Conservation (phyloP, 2,113 vertebrate species). For the Malurus elegans region DNA sequence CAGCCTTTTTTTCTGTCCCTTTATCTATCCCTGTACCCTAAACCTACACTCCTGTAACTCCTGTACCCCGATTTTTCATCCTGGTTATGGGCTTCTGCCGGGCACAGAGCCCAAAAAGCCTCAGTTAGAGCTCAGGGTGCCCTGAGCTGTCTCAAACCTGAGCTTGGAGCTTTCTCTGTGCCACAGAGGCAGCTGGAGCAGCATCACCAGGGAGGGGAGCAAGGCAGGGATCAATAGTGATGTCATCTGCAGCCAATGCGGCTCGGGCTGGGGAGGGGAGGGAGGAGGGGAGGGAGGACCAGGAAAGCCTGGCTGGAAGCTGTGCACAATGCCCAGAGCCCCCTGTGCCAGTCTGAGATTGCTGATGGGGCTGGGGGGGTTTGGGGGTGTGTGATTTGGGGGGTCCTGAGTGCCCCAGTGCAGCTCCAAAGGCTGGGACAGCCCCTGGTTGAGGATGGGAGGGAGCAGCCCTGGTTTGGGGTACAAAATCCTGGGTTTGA, state of each 20-base stretch:
- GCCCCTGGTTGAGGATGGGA: not conserved
- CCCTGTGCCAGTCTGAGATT: not conserved
- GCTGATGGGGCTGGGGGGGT: not conserved
- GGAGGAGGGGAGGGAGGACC: not conserved
- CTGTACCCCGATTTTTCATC: too few species aligned
- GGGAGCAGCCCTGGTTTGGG: not conserved
- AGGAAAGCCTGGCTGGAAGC: constrained; percentile 14
- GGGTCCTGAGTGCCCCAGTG: not conserved
- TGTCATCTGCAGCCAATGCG: constrained; percentile 53
- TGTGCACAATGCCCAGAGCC: not conserved
- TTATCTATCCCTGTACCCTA: too few species aligned
- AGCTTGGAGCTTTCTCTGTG: too few species aligned
- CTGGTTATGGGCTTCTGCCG: too few species aligned
- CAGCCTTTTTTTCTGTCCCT: too few species aligned
- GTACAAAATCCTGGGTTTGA: not conserved
- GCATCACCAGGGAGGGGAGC: not conserved
- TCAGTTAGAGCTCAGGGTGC: too few species aligned
- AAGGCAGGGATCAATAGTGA: not conserved
- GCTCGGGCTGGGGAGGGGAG: not conserved
- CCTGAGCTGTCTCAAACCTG: too few species aligned
- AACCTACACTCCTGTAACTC: too few species aligned
- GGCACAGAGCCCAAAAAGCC: too few species aligned
- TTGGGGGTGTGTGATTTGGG: not conserved
- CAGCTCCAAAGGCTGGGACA: not conserved
- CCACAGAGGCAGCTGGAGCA: constrained; percentile 3